Evolutionary conservation across 2,888 invertebrate genomes (phyloP), one percentile per base, ranked within the genome.

Genomic region (Neelides folsomi): DNA sequence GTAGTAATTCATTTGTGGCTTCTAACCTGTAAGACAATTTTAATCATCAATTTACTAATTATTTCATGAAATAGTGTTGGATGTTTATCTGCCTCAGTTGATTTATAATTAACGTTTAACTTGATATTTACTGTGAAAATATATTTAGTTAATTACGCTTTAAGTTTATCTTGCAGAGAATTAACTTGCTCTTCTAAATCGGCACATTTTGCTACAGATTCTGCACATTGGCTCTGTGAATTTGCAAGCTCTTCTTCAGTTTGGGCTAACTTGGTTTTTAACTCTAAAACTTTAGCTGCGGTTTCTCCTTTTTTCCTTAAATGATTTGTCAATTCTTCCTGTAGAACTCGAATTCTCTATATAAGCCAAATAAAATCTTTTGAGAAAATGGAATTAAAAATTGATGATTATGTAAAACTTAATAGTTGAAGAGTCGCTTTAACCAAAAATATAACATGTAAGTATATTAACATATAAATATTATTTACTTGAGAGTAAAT

Each of bases 231-330:
- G 5, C 57, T 54, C 34, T 60, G 57, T 2, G 41, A 48, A 18
- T 47, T 47, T 9, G 57, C 76, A 54, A 90, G 69, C 58, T 80
- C 76, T 68, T 84, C 86, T 64, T 86, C 86, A 66, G 85, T 81
- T 62, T 90, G 88, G 69, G 89, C 87, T 40, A 92, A 75, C 71
- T 79, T 80, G 59, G 81, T 78, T 73, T 87, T 92, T 37, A 94
- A 75, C 70, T 87, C 90, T 56, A 94, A 86, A 59, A 94, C 86
- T 73, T 89, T 83, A 69, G 94, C 93, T 2, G 92, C 79, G 73
- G 90, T 89, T 75, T 94, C 93, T 42, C 93, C 89, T 70, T 87
- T 82, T 52, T 87, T 78, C 65, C 86, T 77, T 68, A 92, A 93
- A 52, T 94, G 71, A 52, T 86, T 88, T 0, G 93, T 90, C 36